Conservation (phyloP, 2,113 vertebrate genomes). For the Orycteropus afer region DNA sequence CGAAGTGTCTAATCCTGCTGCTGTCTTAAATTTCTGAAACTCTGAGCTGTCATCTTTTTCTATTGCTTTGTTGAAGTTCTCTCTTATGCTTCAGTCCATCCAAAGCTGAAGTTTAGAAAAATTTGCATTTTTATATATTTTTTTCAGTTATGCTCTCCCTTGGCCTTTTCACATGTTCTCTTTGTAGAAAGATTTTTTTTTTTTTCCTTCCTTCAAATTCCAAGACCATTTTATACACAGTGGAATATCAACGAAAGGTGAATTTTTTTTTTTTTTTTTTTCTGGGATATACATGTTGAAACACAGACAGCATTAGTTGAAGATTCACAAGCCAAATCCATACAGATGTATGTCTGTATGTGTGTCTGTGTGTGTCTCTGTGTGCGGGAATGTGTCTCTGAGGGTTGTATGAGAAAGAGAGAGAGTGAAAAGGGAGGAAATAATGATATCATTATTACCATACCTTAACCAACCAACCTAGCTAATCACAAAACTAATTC, state of each 20-base stretch:
- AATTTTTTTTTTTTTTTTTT: conserved; percentile 52
- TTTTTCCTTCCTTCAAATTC: conserved; percentile 21
- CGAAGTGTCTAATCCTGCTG: conserved; percentile 98
- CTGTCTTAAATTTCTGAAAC: conserved; percentile 98
- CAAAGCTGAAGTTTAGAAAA: conserved; percentile 87
- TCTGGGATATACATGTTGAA: conserved; percentile 44
- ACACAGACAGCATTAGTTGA: conserved; percentile 48
- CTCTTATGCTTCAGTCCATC: conserved; percentile 87
- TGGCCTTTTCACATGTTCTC: conserved; percentile 82
- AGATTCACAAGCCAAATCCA: conserved; percentile 52
- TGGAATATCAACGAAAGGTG: conserved; percentile 71
- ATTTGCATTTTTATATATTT: conserved; percentile 90
- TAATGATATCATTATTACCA: conserved; percentile 81
- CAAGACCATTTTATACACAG: conserved; percentile 73
- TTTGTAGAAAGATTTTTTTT: conserved; percentile 77
- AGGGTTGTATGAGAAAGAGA: background rate
- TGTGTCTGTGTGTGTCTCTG: background rate
- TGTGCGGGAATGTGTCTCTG: background rate
- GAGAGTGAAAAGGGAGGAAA: conserved; percentile 61
- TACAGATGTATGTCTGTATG: background rate
- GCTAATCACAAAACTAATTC: conserved; percentile 86
- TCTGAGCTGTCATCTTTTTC: conserved; percentile 97
- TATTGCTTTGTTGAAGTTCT: conserved; percentile 89
- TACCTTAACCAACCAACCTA: conserved; percentile 81
- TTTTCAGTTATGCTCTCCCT: conserved; percentile 83